Base-by-base conservation (phyloP, 2,113 vertebrate species). In the Callithrix jacchus region DNA sequence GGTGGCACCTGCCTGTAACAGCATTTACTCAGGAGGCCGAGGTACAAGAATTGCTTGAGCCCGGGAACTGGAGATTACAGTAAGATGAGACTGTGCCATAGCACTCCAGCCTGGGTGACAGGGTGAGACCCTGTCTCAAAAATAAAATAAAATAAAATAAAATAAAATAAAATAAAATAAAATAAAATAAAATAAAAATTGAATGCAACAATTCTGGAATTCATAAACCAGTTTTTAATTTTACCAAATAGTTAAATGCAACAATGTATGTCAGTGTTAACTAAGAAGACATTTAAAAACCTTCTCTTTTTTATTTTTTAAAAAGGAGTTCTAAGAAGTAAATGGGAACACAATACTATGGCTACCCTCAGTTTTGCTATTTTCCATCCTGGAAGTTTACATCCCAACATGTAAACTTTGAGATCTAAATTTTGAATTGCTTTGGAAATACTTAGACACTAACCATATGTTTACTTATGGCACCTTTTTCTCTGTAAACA, bases 401-500 rank as follows among this genome's bases (percentile, higher is more conserved):
- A 52, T 87, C 66, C 64, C 80, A 81, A 32, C 6, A 54, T 68
- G 20, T 21, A 81, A 94, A 92, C 37, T 40, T 85, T 89, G 86
- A 89, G 25, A 87, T 90, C 45, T 76, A 86, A 92, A 81, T 87
- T 89, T 79, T 68, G 45, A 92, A 52, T 84, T 81, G 32, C 47
- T 93, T 77, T 93, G 89, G 45, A 85, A 83, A 89, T 91, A 76
- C 16, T 35, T 81, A 79, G 42, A 83, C 12, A 66, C 20, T 77
- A 89, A 84, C 27, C 96, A 87, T 13, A 89, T 64, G 37, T 97
- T 45, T 96, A 87, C 82, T 37, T 56, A 96, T 89, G 42, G 35
- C 20, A 89, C 11, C 35, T 95, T 49, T 95, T 89, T 93, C 80
- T 94, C 18, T 4, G 58, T 52, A 91, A 90, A 97, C 58, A 96